These are phyloP conservation scores for Anhinga anhinga DNA, from an alignment of 2,113 vertebrate genomes.

Conservation along the genomic window DNA sequence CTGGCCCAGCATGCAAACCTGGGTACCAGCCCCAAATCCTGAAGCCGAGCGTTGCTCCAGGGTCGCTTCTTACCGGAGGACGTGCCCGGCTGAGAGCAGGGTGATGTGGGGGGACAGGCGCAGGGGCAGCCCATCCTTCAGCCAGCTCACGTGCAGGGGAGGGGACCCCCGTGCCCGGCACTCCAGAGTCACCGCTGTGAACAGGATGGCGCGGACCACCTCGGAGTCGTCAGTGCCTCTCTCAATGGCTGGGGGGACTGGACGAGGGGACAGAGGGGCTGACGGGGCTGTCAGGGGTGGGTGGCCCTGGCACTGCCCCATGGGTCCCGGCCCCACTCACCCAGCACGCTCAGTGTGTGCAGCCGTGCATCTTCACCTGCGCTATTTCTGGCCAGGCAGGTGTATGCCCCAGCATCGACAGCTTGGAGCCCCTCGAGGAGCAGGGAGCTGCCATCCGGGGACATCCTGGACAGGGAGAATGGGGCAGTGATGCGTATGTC, in stretches of 20 bases:
- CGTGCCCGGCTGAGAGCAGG: constrained; percentile 75
- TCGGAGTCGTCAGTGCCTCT: neutral
- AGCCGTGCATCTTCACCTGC: constrained; percentile 82
- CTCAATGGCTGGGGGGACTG: constrained; percentile 84
- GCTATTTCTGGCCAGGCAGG: constrained; percentile 81
- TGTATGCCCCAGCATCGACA: constrained; percentile 83
- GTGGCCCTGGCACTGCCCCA: neutral
- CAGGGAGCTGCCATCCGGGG: constrained; percentile 75
- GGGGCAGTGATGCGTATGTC: neutral
- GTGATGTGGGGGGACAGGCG: constrained; percentile 76
- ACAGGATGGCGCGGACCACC: constrained; percentile 30
- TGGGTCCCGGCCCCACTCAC: constrained; percentile 61
- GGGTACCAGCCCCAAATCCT: neutral
- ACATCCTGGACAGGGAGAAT: constrained; percentile 53
- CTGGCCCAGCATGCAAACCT: rapidly evolving
- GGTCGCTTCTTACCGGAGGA: constrained; percentile 79
- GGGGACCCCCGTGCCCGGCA: constrained; percentile 68
- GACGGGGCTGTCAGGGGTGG: neutral
- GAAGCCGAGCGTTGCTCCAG: rapidly evolving
- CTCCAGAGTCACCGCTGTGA: constrained; percentile 76
- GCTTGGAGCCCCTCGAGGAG: constrained; percentile 76
- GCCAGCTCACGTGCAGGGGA: constrained; percentile 71
- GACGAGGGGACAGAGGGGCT: neutral
- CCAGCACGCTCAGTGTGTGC: constrained; percentile 80
- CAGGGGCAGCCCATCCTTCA: constrained; percentile 84